A percentile compares a stretch with the other conserved stretches of the same genome.
Conservation (phyloP, 2,113 vertebrate species). For the Urocitellus parryii region DNA sequence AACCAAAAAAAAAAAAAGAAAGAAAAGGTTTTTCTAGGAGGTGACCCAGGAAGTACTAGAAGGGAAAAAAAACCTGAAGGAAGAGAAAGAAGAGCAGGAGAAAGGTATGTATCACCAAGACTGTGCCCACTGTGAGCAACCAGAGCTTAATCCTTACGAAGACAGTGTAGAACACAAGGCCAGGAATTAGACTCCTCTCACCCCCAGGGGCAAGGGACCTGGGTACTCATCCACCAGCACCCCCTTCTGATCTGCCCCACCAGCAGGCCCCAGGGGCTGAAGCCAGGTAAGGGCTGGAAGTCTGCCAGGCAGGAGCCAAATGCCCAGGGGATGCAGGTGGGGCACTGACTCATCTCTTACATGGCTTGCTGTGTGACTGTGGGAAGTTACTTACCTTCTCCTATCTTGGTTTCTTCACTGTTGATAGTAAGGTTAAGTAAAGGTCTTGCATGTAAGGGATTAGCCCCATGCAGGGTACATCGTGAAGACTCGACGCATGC, state of each 20-base stretch:
- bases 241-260: neutral
- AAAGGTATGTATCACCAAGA: neutral
- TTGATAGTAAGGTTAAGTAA: neutral
- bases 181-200: no score
- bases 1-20: no score
- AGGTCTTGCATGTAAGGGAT: neutral
- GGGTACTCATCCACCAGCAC: neutral
- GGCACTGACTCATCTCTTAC: neutral
- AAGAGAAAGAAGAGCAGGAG: no score
- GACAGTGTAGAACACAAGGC: neutral
- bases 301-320: neutral
- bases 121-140: neutral
- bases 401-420: conserved; percentile 21
- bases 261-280: neutral
- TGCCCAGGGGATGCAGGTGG: neutral
- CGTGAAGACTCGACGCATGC: neutral
- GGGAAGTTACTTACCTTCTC: conserved; percentile 9
- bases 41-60: neutral
- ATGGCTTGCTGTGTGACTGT: neutral
- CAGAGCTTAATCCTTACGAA: neutral
- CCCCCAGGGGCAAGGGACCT: neutral
- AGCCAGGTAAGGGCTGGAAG: neutral
- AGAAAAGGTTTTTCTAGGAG: neutral
- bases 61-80: neutral
- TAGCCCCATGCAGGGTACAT: neutral